Evolutionary conservation across 2,797 vertebrate species (phyloP).

Genomic region (Poecile montanus): DNA sequence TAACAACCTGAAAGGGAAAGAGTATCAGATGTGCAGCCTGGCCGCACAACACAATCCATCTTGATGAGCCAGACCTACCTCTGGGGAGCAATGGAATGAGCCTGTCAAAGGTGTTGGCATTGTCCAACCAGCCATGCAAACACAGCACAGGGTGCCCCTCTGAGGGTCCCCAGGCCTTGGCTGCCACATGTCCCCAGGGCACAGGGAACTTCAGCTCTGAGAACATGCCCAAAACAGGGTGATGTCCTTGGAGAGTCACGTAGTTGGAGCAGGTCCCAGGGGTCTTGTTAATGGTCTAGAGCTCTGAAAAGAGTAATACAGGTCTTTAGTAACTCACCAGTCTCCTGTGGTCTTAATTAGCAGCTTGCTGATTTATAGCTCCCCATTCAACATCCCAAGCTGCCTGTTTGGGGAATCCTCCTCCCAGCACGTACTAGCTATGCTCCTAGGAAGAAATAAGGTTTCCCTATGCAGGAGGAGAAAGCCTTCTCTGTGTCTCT

Average conservation of each 20-base stretch:
- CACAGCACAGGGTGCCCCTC: conserved; percentile 85
- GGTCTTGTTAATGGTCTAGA: conserved; percentile 5
- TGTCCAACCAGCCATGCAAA: conserved; percentile 92
- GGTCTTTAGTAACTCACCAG: conserved; percentile 9
- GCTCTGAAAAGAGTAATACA: conserved; percentile 34
- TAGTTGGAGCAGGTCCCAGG: neutral
- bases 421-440: conserved; percentile 31
- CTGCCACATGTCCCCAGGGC: conserved; percentile 90
- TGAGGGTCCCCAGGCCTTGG: conserved; percentile 85
- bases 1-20: conserved; percentile 75
- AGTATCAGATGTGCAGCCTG: neutral
- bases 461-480: neutral
- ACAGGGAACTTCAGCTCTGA: conserved; percentile 83
- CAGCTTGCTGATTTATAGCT: conserved; percentile 11
- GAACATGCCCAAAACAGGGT: conserved; percentile 36
- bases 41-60: neutral
- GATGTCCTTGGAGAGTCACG: neutral
- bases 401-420: conserved; percentile 37
- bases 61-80: conserved; percentile 48
- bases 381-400: neutral
- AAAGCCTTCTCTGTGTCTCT: neutral
- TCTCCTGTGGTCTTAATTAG: neutral
- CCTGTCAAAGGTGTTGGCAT: conserved; percentile 87
- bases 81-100: conserved; percentile 89
- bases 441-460: conserved; percentile 27